These are phyloP conservation scores for Anthoptus insignis DNA, from an alignment of 2,888 invertebrate genomes.

Conservation along the genomic window DNA sequence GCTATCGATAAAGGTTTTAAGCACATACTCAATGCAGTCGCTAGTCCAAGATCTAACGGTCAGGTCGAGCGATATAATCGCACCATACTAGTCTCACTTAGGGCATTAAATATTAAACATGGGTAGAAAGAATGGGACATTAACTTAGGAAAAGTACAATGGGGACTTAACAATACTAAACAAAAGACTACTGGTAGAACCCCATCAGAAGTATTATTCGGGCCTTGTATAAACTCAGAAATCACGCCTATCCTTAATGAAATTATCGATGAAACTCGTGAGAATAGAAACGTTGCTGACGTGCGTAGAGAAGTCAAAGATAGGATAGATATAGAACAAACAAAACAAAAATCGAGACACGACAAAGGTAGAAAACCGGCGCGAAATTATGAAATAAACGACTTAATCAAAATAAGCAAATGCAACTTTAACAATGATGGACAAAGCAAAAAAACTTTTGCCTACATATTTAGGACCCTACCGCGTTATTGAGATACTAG, in stretches of 20 bases:
- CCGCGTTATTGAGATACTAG: conserved; percentile 37
- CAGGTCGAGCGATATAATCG: conserved; percentile 34
- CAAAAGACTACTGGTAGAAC: conserved; percentile 3
- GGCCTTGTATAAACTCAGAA: conserved; percentile 8
- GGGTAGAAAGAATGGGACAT: conserved; percentile 1
- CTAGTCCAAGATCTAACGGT: conserved; percentile 42
- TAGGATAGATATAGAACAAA: conserved; percentile 21
- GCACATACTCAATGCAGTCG: conserved; percentile 46
- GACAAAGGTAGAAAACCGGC: conserved; percentile 44
- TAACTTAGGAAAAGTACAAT: background rate
- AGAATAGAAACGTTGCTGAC: background rate
- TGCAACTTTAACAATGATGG: conserved; percentile 45
- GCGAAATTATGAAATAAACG: conserved; percentile 39
- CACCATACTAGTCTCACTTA: background rate
- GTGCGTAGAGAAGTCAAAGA: background rate
- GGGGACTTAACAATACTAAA: background rate
- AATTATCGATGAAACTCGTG: conserved; percentile 13
- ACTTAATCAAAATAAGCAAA: conserved; percentile 48
- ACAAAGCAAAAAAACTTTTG: conserved; percentile 47
- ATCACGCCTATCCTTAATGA: conserved; percentile 11
- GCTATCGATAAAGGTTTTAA: conserved; percentile 23
- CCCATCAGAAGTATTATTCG: background rate
- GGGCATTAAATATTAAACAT: background rate
- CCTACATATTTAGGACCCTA: conserved; percentile 45
- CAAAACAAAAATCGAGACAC: conserved; percentile 40